phyloP scores from a whole-genome alignment of 92 coral and sea anemone genomes.

The Palythoa grandis region DNA sequence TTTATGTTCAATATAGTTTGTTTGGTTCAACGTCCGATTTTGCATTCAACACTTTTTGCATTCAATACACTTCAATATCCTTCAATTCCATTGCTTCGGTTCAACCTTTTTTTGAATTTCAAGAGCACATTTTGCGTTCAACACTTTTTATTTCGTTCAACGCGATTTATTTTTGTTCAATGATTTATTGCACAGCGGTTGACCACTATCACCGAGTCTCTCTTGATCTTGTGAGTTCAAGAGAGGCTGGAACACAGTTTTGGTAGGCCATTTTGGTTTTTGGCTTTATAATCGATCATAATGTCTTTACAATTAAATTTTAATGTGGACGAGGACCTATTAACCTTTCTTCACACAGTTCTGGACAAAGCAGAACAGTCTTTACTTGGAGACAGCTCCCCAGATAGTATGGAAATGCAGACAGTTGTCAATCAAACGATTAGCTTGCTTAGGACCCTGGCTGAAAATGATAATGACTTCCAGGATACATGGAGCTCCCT shows the following conservation, averaged over 20 bases:
- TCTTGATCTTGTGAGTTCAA: no score
- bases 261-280: background rate
- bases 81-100: constrained; percentile 9
- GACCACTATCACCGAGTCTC: background rate
- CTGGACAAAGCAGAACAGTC: background rate
- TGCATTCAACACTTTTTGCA: constrained; percentile 7
- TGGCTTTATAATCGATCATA: background rate
- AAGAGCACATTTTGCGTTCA: background rate
- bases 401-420: background rate
- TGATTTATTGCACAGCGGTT: constrained; percentile 11
- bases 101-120: background rate
- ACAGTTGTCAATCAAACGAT: background rate
- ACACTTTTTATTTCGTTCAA: background rate
- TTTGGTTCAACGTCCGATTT: background rate
- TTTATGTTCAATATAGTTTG: background rate
- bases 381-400: background rate
- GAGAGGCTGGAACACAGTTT: no score
- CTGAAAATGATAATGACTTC: background rate
- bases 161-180: background rate
- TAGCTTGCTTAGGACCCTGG: background rate
- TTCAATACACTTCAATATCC: background rate
- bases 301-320: background rate
- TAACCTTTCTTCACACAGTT: background rate
- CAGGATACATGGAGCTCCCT: background rate
- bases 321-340: background rate